Evolutionary conservation across 1,140 invertebrate genomes (phyloP).

Genomic region (Adelges cooleyi): DNA sequence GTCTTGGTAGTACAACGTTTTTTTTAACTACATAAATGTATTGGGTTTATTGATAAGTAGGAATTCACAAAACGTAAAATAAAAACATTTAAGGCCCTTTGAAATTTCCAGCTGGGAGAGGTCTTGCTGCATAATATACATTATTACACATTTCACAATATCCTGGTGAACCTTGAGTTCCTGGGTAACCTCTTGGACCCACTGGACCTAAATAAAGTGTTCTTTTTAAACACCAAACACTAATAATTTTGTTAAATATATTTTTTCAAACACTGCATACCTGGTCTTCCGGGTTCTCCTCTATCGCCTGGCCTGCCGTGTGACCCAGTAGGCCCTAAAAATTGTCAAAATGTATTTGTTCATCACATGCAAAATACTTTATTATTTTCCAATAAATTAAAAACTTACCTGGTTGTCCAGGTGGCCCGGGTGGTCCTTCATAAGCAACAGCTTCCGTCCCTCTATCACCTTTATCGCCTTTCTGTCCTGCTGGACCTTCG

Average conservation of each 20-base stretch:
- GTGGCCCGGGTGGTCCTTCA: conserved; percentile 54
- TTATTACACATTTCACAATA: conserved; percentile 49
- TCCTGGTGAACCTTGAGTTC: conserved; percentile 47
- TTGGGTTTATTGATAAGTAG: too few species aligned
- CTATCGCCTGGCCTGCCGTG: conserved; percentile 50
- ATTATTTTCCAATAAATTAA: not conserved
- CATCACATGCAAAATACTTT: too few species aligned
- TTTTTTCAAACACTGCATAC: conserved; percentile 35
- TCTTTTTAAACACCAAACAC: too few species aligned
- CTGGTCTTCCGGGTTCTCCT: conserved; percentile 52
- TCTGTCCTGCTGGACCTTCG: conserved; percentile 47
- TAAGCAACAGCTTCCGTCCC: conserved; percentile 53
- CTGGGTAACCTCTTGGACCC: conserved; percentile 43
- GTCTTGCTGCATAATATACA: conserved; percentile 32
- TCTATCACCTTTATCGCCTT: conserved; percentile 60
- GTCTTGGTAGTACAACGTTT: too few species aligned
- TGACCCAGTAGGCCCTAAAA: conserved; percentile 50
- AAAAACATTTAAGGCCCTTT: conserved; percentile 40
- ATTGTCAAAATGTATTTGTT: too few species aligned
- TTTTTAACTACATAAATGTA: too few species aligned
- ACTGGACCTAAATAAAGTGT: conserved; percentile 37
- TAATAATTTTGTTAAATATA: not conserved
- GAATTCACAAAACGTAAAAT: too few species aligned
- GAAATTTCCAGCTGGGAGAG: conserved; percentile 38
- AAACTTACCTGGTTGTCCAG: conserved; percentile 48